Percentiles rank a stretch among this genome's conserved stretches.
phyloP scores from a whole-genome alignment of 1,140 invertebrate species.

The Drosophila arawakana region DNA sequence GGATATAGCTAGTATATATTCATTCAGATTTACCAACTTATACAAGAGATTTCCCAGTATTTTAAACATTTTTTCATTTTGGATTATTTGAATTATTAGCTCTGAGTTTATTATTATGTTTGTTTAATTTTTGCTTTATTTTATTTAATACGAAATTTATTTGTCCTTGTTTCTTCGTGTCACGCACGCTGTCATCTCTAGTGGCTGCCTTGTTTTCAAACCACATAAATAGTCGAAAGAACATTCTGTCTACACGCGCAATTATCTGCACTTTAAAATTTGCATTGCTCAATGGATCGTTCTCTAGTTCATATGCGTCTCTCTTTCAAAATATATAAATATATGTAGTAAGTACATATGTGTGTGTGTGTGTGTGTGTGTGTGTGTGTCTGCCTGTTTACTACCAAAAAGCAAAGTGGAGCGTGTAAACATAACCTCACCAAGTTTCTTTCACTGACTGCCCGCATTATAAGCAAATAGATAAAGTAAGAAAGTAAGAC shows the following conservation, averaged over 20 bases:
- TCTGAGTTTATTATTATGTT: no score
- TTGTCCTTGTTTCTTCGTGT: background rate
- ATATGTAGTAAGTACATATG: background rate
- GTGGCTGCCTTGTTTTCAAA: conserved; percentile 9
- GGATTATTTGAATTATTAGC: no score
- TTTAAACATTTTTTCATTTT: no score
- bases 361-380: conserved; percentile 2
- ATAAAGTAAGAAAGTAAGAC: background rate
- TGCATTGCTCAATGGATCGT: conserved; percentile 61
- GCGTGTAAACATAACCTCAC: conserved; percentile 68
- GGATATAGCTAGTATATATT: no score
- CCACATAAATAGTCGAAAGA: conserved; percentile 73
- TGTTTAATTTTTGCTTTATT: no score
- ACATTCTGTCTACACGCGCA: conserved; percentile 80
- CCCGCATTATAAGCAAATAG: conserved; percentile 51
- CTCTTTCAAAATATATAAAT: background rate
- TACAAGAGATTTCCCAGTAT: no score
- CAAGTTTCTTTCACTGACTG: conserved; percentile 45
- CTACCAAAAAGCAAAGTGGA: conserved; percentile 36
- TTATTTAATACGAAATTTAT: no score
- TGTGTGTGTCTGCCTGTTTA: conserved; percentile 36
- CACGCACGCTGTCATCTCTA: conserved; percentile 8
- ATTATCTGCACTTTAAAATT: conserved; percentile 78
- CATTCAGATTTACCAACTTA: no score
- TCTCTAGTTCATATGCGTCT: conserved; percentile 33